These are phyloP conservation scores for Operophtera brumata DNA, from an alignment of 2,888 invertebrate genomes.

Conservation along the genomic window DNA sequence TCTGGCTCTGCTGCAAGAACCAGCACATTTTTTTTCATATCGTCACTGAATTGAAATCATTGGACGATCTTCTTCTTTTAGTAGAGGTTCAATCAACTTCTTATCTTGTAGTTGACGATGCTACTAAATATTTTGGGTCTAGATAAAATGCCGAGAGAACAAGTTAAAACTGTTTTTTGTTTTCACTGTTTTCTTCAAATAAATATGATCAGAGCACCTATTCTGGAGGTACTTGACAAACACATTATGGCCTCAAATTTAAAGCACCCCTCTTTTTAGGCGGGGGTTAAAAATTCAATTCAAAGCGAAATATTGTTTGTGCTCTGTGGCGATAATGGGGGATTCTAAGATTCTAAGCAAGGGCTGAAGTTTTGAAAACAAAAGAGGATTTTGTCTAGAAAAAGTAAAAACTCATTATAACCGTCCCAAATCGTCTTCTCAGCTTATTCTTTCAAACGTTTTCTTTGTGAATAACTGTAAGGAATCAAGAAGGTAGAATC, in stretches of 20 bases:
- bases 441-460: slow-evolving; percentile 13
- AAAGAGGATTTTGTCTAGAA: background rate
- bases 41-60: background rate
- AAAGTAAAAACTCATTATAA: slow-evolving; percentile 21
- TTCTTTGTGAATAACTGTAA: slow-evolving; percentile 14
- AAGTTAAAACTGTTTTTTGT: too few relatives aligned
- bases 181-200: too few relatives aligned
- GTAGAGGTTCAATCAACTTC: too few relatives aligned
- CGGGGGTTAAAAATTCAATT: too few relatives aligned
- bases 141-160: too few relatives aligned
- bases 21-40: background rate
- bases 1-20: background rate
- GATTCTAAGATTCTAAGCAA: background rate
- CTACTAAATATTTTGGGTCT: too few relatives aligned
- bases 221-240: too few relatives aligned
- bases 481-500: slow-evolving; percentile 10
- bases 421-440: slow-evolving; percentile 9
- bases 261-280: too few relatives aligned
- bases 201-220: too few relatives aligned
- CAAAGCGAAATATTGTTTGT: background rate
- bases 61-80: background rate
- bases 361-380: slow-evolving; percentile 7
- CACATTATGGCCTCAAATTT: too few relatives aligned
- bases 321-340: background rate
- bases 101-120: too few relatives aligned